Base-by-base conservation (phyloP, 2,888 invertebrate genomes). In the Shargacucullia verbasci region DNA sequence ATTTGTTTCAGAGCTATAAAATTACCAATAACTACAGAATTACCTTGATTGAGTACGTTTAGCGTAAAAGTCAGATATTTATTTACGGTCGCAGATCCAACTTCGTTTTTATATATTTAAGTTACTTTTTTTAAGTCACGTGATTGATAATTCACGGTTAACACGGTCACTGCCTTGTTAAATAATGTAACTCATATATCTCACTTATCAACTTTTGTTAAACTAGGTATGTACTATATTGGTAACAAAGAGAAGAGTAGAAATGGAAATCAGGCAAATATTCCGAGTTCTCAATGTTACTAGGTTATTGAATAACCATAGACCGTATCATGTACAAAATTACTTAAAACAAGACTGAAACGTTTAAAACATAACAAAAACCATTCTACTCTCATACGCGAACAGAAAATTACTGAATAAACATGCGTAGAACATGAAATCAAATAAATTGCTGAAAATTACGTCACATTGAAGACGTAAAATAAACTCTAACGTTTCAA, bases 301-400 rank as follows among this genome's bases (percentile, higher is more conserved):
- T 10, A 35, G n/a, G 12, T 15, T 37, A 45, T 56, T 49, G 52
- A 40, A 70, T 65, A 44, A 46, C 46, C 48, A 48, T 46, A 50
- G 35, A 40, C 34, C 15, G 25, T 46, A 34, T 49, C n/a, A 41
- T 14, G 4, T 12, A 9, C 14, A 5, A 7, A 27, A 27, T 5
- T 27, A 7, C 35, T 14, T 11, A 34, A 33, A 66, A 50, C 47
- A 44, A 55, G 20, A 47, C 4, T 12, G 38, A 49, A 52, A 45
- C 8, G 7, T 0, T n/a, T 31, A 43, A 13, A 44, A 33, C 34
- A 12, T n/a, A 37, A 37, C 9, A 50, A 0, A 50, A 33, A 35
- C 45, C 27, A 44, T 37, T 35, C 27, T 3, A 6, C 13, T 45
- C 12, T 37, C 43, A 12, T 43, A 34, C 10, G 27, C 34, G 9